Percentiles rank a stretch among this genome's conserved stretches.
Evolutionary conservation across 2,113 vertebrate species (phyloP).

Genomic region (Brachionichthys hirsutus): DNA sequence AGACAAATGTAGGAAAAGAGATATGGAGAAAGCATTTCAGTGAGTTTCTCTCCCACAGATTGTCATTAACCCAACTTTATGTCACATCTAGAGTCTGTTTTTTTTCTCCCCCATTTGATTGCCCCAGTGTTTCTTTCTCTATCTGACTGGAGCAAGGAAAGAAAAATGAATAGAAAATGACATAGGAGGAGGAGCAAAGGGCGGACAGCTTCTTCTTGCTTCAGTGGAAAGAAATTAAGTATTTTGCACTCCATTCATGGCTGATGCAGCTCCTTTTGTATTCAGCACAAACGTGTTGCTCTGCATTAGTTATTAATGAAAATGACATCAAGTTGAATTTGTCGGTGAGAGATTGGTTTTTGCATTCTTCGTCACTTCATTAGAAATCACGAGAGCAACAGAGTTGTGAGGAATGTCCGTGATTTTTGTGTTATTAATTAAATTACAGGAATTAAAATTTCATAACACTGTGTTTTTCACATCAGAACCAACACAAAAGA

Average conservation of each 20-base stretch:
- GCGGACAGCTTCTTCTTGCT: conserved; percentile 60
- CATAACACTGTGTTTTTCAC: no score
- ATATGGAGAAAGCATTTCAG: conserved; percentile 23
- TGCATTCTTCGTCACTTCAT: no score
- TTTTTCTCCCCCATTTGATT: conserved; percentile 44
- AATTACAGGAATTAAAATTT: no score
- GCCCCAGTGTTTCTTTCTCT: conserved; percentile 42
- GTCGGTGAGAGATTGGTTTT: no score
- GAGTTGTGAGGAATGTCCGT: neutral
- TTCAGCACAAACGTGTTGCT: conserved; percentile 28
- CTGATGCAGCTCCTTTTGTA: conserved; percentile 48
- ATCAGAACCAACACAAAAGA: no score
- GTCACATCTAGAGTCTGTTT: conserved; percentile 29
- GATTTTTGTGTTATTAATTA: neutral
- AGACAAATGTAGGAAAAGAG: conserved; percentile 36
- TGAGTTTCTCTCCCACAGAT: conserved; percentile 34
- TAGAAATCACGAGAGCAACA: neutral
- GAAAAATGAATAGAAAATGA: conserved; percentile 51
- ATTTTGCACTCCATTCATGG: conserved; percentile 51
- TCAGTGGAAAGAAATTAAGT: conserved; percentile 61
- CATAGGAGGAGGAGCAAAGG: conserved; percentile 58
- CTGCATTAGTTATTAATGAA: neutral
- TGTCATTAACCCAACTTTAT: conserved; percentile 47
- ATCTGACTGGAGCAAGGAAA: conserved; percentile 52
- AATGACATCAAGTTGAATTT: neutral